Evolutionary conservation across 2,888 invertebrate genomes (phyloP).

Genomic region (Arrhopalites spinosus): DNA sequence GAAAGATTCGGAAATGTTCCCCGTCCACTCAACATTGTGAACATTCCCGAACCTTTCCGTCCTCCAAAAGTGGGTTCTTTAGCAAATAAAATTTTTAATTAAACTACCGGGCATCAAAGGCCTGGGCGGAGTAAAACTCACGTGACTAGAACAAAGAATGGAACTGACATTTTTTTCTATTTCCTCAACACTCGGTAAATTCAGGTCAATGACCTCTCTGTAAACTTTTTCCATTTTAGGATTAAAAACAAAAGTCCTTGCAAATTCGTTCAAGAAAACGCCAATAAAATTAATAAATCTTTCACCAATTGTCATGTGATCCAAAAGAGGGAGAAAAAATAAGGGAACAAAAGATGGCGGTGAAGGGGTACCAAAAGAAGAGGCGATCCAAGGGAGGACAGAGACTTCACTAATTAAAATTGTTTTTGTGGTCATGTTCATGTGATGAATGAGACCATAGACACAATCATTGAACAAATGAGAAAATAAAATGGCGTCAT

Average conservation of each 20-base stretch:
- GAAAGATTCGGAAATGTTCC: too few species aligned
- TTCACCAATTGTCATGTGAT: conserved; percentile 9
- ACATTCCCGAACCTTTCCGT: too few species aligned
- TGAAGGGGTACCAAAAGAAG: neutral
- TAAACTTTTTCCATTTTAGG: conserved; percentile 27
- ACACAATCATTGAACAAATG: conserved; percentile 38
- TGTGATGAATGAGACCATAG: conserved; percentile 22
- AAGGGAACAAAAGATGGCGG: conserved; percentile 4
- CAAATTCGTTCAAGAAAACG: neutral
- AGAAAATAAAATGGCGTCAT: conserved; percentile 34
- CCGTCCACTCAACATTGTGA: too few species aligned
- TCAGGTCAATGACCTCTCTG: conserved; percentile 61
- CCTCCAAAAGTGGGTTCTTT: too few species aligned
- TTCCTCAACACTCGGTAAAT: conserved; percentile 70
- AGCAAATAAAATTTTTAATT: too few species aligned
- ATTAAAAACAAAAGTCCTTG: neutral
- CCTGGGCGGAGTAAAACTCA: conserved; percentile 75
- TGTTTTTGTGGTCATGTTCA: conserved; percentile 31
- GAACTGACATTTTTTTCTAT: conserved; percentile 76
- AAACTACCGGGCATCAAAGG: conserved; percentile 75
- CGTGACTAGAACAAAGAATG: conserved; percentile 79
- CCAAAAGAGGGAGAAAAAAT: neutral
- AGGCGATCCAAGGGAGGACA: neutral
- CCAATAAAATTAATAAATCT: conserved; percentile 6
- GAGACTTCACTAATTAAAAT: conserved; percentile 28